Percentiles rank a stretch among this genome's conserved stretches.
Evolutionary conservation across 2,113 vertebrate species (phyloP).

Genomic region (Sceloporus undulatus): DNA sequence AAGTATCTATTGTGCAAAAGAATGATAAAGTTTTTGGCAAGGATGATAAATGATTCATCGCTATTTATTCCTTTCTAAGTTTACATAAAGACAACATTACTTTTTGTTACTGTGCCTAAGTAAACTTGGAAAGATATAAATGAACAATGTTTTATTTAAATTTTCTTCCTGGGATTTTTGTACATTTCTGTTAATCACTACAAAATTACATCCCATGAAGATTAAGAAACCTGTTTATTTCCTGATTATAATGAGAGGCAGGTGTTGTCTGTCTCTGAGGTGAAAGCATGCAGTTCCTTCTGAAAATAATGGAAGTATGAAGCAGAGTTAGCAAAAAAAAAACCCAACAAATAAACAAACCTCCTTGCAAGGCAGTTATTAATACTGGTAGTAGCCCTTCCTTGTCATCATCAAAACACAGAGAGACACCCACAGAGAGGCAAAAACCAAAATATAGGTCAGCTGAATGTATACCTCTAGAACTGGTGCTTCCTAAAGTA

Average conservation of each 20-base stretch:
- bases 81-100: conserved; percentile 18
- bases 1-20: conserved; percentile 21
- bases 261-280: conserved; percentile 32
- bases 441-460: not conserved
- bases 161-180: conserved; percentile 26
- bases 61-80: conserved; percentile 25
- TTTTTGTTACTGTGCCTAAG: conserved; percentile 15
- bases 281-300: conserved; percentile 29
- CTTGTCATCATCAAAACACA: not conserved
- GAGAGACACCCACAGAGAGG: too few species aligned
- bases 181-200: conserved; percentile 29
- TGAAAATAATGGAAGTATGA: conserved; percentile 37
- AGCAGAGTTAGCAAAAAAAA: conserved; percentile 26
- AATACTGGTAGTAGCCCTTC: not conserved
- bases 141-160: conserved; percentile 18
- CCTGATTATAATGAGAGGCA: conserved; percentile 27
- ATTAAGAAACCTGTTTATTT: conserved; percentile 32
- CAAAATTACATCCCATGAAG: conserved; percentile 18
- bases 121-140: conserved; percentile 27
- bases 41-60: conserved; percentile 30
- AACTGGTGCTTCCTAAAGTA: conserved; percentile 7
- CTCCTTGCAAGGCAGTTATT: conserved; percentile 27
- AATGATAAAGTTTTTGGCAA: not conserved
- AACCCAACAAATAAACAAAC: not conserved
- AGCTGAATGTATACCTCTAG: not conserved